Evolutionary conservation across 1,140 invertebrate species (phyloP), one percentile per base, ranked within the genome.

Genomic region (Drosophila watanabei): DNA sequence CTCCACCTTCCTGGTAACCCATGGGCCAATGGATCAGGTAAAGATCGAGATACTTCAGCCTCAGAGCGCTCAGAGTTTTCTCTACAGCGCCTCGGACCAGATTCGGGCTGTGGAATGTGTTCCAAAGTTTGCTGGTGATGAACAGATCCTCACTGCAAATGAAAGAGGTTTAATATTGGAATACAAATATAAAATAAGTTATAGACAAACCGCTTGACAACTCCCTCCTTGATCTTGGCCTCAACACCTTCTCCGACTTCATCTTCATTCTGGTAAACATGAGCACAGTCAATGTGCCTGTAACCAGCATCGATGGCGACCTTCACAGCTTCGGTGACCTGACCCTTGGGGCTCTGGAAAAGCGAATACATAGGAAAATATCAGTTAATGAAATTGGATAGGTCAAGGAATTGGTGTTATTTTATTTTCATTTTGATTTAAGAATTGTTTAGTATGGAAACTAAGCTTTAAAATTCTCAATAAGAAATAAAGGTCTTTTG

Each of bases 21-120:
- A 96, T 95, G 7, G 97, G 97, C 96, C 96, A 97, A 92, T 98
- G 97, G 18, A 98, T 96, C 1, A 98, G 94, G 82, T 96, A 97
- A 6, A 97, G 91, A 92, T 97, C 97, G 10, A 97, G 73, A 86
- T 97, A 97, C 13, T 96, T 94, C 0, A 97, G 77, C 3, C 94
- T 94, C 5, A 97, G 93, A 81, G 95, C 93, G 10, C 94, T 92
- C 16, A 97, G 90, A 0, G 96, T 95, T 51, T 94, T 94, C 79
- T 94, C 63, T 94, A 57, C 95, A 77, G 28, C 95, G 95, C 2
- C 69, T 83, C 94, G 93, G 49, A 95, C 95, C 41, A 95, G 92
- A 71, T 94, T 94, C 0, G 94, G 93, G 4, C 94, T 93, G 84
- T 96, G 96, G 91, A 94, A 96, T 0, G 95, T 96, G 79, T 95